Percentiles rank a stretch among this genome's conserved stretches.
Evolutionary conservation across 2,888 invertebrate species (phyloP).

Genomic region (Zelleria hepariella): DNA sequence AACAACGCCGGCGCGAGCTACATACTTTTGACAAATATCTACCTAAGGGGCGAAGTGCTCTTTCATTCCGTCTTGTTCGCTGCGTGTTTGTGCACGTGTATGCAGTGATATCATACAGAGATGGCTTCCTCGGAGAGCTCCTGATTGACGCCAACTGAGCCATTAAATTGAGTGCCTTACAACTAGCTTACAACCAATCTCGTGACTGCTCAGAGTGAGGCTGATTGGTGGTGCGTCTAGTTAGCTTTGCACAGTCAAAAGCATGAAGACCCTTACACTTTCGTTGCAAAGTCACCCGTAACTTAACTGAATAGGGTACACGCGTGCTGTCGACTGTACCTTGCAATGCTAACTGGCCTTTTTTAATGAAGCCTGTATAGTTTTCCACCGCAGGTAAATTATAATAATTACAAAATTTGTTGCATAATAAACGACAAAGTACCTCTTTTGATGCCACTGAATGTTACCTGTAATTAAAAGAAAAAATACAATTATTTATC

Average conservation of each 20-base stretch:
- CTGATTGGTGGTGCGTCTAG: slow-evolving; percentile 3
- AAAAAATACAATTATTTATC: background rate
- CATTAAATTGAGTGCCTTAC: slow-evolving; percentile 15
- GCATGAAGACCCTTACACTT: no score
- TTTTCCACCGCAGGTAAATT: background rate
- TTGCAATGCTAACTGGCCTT: no score
- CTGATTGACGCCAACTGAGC: slow-evolving; percentile 16
- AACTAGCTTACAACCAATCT: slow-evolving; percentile 5
- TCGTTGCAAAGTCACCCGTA: no score
- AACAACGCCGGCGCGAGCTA: slow-evolving; percentile 21
- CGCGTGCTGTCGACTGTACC: no score
- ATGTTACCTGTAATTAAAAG: slow-evolving; percentile 3
- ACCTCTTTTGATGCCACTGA: background rate
- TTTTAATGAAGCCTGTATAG: no score
- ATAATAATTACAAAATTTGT: background rate
- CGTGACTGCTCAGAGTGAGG: background rate
- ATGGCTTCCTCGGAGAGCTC: slow-evolving; percentile 9
- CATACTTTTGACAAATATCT: slow-evolving; percentile 1
- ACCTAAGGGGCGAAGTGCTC: background rate
- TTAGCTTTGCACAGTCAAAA: background rate
- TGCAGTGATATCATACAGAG: background rate
- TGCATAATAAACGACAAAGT: no score
- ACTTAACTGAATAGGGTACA: no score
- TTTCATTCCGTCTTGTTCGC: background rate
- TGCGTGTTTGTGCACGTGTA: slow-evolving; percentile 1